Conservation (phyloP, 2,888 invertebrate species). For the Cremastinae sp. region DNA sequence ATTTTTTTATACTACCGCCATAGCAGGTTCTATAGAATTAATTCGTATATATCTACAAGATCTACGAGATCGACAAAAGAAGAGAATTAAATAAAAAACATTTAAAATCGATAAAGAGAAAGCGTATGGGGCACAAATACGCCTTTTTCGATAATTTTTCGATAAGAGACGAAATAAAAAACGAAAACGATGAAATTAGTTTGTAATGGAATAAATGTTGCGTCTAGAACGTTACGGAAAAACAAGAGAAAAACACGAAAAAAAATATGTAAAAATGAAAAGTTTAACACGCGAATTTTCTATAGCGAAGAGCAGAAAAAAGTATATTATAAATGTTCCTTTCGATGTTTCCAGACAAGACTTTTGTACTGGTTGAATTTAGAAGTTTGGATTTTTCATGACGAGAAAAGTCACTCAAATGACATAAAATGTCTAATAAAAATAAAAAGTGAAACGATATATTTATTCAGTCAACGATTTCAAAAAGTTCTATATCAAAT, state of each 20-base stretch:
- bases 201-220: conserved; percentile 53
- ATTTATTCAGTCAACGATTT: too few relatives aligned
- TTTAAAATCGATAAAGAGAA: conserved; percentile 7
- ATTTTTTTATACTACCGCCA: conserved; percentile 54
- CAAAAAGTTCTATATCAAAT: too few relatives aligned
- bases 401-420: too few relatives aligned
- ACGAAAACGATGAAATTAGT: conserved; percentile 31
- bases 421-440: too few relatives aligned
- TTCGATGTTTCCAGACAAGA: not conserved
- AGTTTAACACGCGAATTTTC: not conserved
- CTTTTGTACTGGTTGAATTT: not conserved
- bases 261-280: not conserved
- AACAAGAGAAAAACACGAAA: not conserved
- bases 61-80: conserved; percentile 13
- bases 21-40: conserved; percentile 34
- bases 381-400: too few relatives aligned
- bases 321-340: not conserved
- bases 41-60: too few relatives aligned
- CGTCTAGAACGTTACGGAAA: conserved; percentile 28
- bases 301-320: not conserved
- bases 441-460: too few relatives aligned
- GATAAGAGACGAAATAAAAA: conserved; percentile 33
- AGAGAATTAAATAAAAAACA: conserved; percentile 12
- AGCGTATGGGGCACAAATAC: conserved; percentile 45
- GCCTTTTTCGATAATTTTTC: conserved; percentile 54